Percentiles rank a stretch among this genome's conserved stretches.
Evolutionary conservation across 2,797 vertebrate species (phyloP).

Genomic region (Chrysolophus pictus): DNA sequence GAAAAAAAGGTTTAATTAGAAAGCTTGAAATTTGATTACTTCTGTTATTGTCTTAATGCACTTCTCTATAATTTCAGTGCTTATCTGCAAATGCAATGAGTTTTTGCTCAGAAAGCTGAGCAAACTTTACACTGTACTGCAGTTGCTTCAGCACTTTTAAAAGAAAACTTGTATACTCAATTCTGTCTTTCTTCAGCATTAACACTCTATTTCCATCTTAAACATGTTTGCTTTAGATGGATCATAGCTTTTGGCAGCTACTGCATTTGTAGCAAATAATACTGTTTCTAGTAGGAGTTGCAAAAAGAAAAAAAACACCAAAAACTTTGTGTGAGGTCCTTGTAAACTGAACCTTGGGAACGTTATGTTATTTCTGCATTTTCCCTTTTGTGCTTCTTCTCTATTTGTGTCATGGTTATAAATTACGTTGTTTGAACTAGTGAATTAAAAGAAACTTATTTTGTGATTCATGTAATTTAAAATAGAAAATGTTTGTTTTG

Average conservation of each 20-base stretch:
- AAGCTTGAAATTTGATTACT: conserved; percentile 89
- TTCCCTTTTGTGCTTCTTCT: conserved; percentile 77
- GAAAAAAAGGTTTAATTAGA: conserved; percentile 85
- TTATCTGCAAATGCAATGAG: conserved; percentile 55
- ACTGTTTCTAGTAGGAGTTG: conserved; percentile 87
- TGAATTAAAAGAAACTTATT: conserved; percentile 80
- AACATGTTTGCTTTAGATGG: conserved; percentile 85
- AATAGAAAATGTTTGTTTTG: conserved; percentile 34
- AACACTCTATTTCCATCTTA: conserved; percentile 83
- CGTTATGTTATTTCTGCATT: conserved; percentile 81
- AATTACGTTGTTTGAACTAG: conserved; percentile 81
- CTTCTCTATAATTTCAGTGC: conserved; percentile 56
- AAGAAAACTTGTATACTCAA: conserved; percentile 76
- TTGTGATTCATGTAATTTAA: conserved; percentile 73
- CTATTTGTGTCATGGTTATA: conserved; percentile 84
- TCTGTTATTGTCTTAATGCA: conserved; percentile 86
- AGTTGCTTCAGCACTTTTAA: conserved; percentile 65
- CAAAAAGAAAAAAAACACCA: conserved; percentile 61
- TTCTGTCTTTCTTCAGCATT: conserved; percentile 78
- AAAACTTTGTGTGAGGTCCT: conserved; percentile 87
- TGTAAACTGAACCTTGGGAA: conserved; percentile 88
- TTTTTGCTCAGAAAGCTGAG: conserved; percentile 61
- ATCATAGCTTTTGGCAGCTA: conserved; percentile 86
- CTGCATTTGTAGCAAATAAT: conserved; percentile 87
- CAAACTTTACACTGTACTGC: conserved; percentile 41